A percentile compares a stretch with the other conserved stretches of the same genome.
Evolutionary conservation across 2,888 invertebrate genomes (phyloP).

Genomic region (Eledona agricola): DNA sequence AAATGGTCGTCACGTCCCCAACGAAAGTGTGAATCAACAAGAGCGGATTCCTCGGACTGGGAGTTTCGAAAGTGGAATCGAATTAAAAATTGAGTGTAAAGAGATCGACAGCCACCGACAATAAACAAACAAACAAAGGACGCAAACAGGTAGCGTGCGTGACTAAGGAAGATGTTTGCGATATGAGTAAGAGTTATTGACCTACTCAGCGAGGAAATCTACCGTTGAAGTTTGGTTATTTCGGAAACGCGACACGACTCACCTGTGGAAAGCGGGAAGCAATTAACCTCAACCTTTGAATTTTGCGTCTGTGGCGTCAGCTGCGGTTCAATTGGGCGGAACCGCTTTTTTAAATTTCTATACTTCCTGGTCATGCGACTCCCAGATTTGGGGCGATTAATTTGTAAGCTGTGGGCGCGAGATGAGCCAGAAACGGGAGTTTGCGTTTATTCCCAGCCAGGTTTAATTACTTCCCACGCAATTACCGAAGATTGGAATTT

Average conservation of each 20-base stretch:
- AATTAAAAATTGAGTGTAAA: background rate
- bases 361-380: conserved; percentile 17
- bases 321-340: conserved; percentile 14
- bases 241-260: conserved; percentile 16
- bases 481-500: conserved; percentile 6
- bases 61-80: background rate
- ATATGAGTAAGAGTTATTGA: conserved; percentile 30
- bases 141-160: conserved; percentile 13
- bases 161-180: conserved; percentile 14
- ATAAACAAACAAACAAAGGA: no score
- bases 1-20: no score
- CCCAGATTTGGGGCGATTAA: conserved; percentile 24
- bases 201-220: conserved; percentile 20
- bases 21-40: no score
- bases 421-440: conserved; percentile 4
- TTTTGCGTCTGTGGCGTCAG: conserved; percentile 18
- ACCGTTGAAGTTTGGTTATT: conserved; percentile 6
- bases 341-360: conserved; percentile 13
- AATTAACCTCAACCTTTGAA: conserved; percentile 16
- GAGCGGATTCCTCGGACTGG: no score
- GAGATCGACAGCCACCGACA: no score
- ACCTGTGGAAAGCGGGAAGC: conserved; percentile 12
- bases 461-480: conserved; percentile 25
- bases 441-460: conserved; percentile 4
- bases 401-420: no score